Evolutionary conservation across 2,888 invertebrate species (phyloP).

Genomic region (Lasioglossum pauxillum): DNA sequence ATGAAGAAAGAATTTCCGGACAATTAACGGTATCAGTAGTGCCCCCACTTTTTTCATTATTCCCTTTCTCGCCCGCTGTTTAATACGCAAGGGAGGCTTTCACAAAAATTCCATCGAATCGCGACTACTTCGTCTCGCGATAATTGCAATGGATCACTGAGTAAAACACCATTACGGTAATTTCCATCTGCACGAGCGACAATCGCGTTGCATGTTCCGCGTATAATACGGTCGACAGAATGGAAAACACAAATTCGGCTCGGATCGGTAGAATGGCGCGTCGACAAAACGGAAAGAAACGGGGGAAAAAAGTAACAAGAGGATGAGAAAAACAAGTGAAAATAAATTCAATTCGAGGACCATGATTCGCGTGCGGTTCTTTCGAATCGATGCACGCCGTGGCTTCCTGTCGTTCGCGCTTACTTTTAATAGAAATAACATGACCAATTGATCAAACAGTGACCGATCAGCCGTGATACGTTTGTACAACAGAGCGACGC

Average conservation of each 20-base stretch:
- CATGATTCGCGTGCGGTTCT: slow-evolving; percentile 28
- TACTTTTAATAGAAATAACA: slow-evolving; percentile 70
- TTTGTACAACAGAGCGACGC: slow-evolving; percentile 13
- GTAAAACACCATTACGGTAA: slow-evolving; percentile 54
- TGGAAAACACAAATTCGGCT: slow-evolving; percentile 54
- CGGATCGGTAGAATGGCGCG: slow-evolving; percentile 13
- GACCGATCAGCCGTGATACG: slow-evolving; percentile 48
- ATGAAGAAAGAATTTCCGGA: neutral
- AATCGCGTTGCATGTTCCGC: slow-evolving; percentile 12
- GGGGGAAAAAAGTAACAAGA: neutral
- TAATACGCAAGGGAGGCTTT: neutral
- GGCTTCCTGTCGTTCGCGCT: slow-evolving; percentile 36
- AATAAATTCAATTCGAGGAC: slow-evolving; percentile 47
- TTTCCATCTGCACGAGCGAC: slow-evolving; percentile 35
- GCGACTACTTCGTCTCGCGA: slow-evolving; percentile 25
- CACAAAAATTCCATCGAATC: slow-evolving; percentile 40
- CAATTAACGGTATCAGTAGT: slow-evolving; percentile 2
- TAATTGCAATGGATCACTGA: slow-evolving; percentile 59
- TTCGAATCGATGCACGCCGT: slow-evolving; percentile 46
- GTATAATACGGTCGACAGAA: slow-evolving; percentile 34
- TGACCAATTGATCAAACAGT: slow-evolving; percentile 68
- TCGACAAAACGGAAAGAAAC: neutral
- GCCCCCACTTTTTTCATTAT: too few species aligned
- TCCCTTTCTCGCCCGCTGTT: neutral
- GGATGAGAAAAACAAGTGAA: slow-evolving; percentile 12